Base-by-base conservation (phyloP, 2,888 invertebrate genomes). In the Steinernema carpocapsae region DNA sequence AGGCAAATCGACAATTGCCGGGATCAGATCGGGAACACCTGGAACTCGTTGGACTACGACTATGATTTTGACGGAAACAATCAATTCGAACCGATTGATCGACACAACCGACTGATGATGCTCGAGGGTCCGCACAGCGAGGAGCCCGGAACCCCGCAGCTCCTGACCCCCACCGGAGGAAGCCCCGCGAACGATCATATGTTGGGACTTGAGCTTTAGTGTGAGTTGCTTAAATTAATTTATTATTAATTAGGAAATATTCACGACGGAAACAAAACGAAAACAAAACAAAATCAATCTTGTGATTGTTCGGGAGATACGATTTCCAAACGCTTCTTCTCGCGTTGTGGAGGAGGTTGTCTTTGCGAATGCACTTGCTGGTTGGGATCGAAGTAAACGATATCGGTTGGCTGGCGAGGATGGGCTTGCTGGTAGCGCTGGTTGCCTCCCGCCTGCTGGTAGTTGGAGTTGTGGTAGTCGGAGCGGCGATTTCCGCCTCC, bases 1-100 rank as follows among this genome's bases (percentile, higher is more conserved):
- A 51, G 71, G 10, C 71, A 72, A 10, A 80, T 85, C 43, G 84
- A 84, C 70, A 82, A 79, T 19, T 80, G 84, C 70, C 52, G 79
- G 2, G 79, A 73, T 26, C 46, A 79, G 14, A 74, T 79, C 43
- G 79, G 78, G 0, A 77, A 70, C 12, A 73, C 79, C 48, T 84
- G 83, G 83, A 79, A 83, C 64, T 22, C 32, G 3, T 37, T 10
- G 37, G 72, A 72, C 1, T 24, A 22, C 19, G 72, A 72, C 1
- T 43, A 48, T 17, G 71, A 32, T 24, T 48, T 32, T 14, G 71
- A 24, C 19, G 71, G 22, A 26, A 24, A 24, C 45, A 71, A n/a
- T 32, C 29, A 70, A 4, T 70, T 22, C 70, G 29, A 42, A 12
- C 19, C 71, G 37, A 37, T n/a, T n/a, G n/a, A 37, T 43, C 43